A percentile compares a stretch with the other conserved stretches of the same genome.
These are phyloP conservation scores for Seriola quinqueradiata DNA, from an alignment of 2,113 vertebrate genomes.

Conservation along the genomic window DNA sequence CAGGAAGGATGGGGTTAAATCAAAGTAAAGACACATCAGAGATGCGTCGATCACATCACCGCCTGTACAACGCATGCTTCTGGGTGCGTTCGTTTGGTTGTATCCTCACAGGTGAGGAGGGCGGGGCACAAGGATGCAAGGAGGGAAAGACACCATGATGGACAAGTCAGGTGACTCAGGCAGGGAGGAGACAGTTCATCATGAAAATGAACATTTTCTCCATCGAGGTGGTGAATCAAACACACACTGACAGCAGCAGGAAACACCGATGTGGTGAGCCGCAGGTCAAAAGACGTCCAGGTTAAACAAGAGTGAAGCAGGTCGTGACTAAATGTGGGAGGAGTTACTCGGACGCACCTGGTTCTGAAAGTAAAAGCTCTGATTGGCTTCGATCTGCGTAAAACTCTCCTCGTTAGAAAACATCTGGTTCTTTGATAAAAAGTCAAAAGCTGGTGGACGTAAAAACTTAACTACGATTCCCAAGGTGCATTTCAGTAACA, in stretches of 20 bases:
- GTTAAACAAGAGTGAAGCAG: too few species aligned
- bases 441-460: too few species aligned
- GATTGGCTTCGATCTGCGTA: too few species aligned
- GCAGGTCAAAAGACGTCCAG: not conserved
- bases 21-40: not conserved
- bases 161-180: conserved; percentile 14
- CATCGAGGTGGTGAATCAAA: not conserved
- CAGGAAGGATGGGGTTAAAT: not conserved
- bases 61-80: conserved; percentile 11
- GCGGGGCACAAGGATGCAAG: not conserved
- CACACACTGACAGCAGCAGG: not conserved
- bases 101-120: conserved; percentile 27
- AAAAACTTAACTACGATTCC: not conserved
- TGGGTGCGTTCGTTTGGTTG: not conserved
- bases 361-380: too few species aligned
- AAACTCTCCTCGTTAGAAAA: too few species aligned
- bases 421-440: too few species aligned
- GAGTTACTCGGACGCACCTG: too few species aligned
- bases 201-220: not conserved
- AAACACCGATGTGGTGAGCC: not conserved
- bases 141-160: not conserved
- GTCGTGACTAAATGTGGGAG: too few species aligned
- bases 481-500: not conserved
- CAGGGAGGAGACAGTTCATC: not conserved
- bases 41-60: not conserved